These are phyloP conservation scores for Megalopta genalis DNA, from an alignment of 1,140 invertebrate genomes.

Conservation along the genomic window DNA sequence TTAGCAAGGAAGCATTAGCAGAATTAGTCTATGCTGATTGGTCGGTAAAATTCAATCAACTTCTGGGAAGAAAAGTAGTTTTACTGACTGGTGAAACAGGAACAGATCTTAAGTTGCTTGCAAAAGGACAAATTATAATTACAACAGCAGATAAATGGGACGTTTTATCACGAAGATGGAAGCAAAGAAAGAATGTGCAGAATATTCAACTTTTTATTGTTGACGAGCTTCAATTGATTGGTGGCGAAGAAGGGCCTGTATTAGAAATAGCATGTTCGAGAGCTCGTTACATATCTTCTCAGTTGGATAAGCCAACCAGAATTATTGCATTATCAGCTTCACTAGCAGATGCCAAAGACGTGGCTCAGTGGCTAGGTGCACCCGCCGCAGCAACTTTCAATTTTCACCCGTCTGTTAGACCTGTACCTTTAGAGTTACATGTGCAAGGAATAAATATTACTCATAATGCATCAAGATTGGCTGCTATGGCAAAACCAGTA, in stretches of 20 bases:
- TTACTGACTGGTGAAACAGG: constrained; percentile 98
- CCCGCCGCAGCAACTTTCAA: constrained; percentile 96
- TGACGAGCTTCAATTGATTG: constrained; percentile 97
- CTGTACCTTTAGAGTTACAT: constrained; percentile 96
- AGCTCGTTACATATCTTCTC: constrained; percentile 98
- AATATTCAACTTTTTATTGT: constrained; percentile 98
- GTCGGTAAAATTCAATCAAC: constrained; percentile 91
- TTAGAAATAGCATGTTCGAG: constrained; percentile 98
- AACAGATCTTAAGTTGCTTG: constrained; percentile 95
- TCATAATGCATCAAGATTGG: constrained; percentile 96
- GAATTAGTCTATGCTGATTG: constrained; percentile 95
- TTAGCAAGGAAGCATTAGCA: constrained; percentile 94
- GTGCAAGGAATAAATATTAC: constrained; percentile 98
- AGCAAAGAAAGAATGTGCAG: constrained; percentile 98
- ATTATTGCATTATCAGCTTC: constrained; percentile 98
- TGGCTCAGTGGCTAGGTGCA: constrained; percentile 98
- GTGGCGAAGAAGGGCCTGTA: constrained; percentile 94
- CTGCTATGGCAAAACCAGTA: constrained; percentile 98
- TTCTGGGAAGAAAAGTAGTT: constrained; percentile 93
- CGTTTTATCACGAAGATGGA: constrained; percentile 98
- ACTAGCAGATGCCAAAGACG: constrained; percentile 96
- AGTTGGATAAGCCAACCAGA: constrained; percentile 95
- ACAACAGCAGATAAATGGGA: constrained; percentile 99
- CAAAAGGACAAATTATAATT: constrained; percentile 96
- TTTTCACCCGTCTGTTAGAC: constrained; percentile 98